Percentiles rank a stretch among this genome's conserved stretches.
Conservation (phyloP, 2,888 invertebrate genomes). For the Imbricaverruca yamaguchii region DNA sequence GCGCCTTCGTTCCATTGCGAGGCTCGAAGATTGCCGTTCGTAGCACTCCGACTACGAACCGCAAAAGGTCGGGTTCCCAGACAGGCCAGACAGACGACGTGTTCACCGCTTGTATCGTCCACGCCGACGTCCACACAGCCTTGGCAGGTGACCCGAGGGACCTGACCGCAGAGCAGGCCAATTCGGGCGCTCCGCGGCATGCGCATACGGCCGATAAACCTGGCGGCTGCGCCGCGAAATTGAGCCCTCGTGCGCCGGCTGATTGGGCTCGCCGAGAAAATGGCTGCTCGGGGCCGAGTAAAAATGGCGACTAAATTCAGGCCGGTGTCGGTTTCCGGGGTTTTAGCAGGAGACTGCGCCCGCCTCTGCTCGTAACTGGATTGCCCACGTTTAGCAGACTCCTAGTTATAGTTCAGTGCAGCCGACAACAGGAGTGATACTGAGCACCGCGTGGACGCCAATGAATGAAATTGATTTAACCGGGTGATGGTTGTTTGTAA, state of each 20-base stretch:
- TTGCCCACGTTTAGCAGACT: not conserved
- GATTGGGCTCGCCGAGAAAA: not conserved
- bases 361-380: not conserved
- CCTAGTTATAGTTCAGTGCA: no score
- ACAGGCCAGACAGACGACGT: not conserved
- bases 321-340: not conserved
- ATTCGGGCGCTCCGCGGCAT: not conserved
- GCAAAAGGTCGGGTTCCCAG: not conserved
- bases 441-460: no score
- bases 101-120: not conserved
- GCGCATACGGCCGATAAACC: not conserved
- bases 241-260: not conserved
- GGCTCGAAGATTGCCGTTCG: not conserved
- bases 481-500: no score
- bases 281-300: not conserved
- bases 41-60: not conserved
- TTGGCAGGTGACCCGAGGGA: not conserved
- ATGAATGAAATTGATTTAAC: no score
- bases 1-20: not conserved
- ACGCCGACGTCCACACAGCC: not conserved
- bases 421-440: no score
- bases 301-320: constrained; percentile 1
- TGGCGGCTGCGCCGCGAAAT: not conserved
- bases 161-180: not conserved
- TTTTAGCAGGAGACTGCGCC: not conserved